Evolutionary conservation across 2,888 invertebrate species (phyloP), one percentile per base, ranked within the genome.

Genomic region (Calephelis perditalis): DNA sequence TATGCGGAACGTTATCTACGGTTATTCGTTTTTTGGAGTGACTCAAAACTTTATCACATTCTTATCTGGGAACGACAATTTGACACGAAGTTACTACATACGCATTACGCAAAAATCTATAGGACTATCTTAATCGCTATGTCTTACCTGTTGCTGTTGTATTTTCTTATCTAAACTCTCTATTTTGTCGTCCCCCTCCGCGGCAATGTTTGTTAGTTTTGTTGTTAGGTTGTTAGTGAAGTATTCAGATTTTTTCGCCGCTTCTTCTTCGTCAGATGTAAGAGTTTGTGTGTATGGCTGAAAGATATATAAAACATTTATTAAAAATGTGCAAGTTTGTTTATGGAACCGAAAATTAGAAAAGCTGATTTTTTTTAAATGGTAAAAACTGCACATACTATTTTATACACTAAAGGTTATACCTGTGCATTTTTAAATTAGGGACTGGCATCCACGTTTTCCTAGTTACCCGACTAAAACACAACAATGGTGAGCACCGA

Each of bases 181-280:
- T 68, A 93, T 92, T 72, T 93, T 91, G 64, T 78, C 82, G 36
- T 91, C 90, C 65, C 92, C 82, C n/a, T 73, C 69, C 37, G 69
- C 66, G 11, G 67, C 67, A 40, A 78, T 78, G 58, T 79, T 91
- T 66, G 79, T 91, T 66, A 93, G 79, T 71, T 93, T 93, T 62
- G 88, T 85, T 11, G 91, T 92, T 49, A 94, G 81, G 68, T 92
- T 91, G 64, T 91, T 87, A 37, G 91, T 91, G 73, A 92, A 92
- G 11, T 77, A 69, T 60, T 76, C 71, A 52, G 74, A 67, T 64
- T 81, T 94, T 88, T 82, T 95, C 86, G 83, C 92, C 84, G 78
- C 92, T 91, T 96, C 95, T 73, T 95, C 96, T 78, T 96, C 96
- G 74, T 96, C 96, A 7, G 95, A 95, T 47, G 94, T 94, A 57